Conservation (phyloP, 2,113 vertebrate genomes). For the Mustelus asterias region DNA sequence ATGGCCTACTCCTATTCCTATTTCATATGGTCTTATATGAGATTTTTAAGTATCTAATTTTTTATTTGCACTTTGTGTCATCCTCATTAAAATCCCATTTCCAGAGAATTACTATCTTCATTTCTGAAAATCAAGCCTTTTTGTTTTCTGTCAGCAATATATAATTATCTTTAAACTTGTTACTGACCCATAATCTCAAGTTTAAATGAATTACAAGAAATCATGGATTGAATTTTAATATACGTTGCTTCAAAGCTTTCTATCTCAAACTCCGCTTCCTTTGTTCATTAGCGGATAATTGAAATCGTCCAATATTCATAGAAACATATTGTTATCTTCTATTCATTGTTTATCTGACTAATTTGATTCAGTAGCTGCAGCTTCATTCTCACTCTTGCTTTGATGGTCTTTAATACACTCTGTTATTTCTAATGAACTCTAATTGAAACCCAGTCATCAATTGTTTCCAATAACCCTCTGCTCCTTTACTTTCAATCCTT, state of each 20-base stretch:
- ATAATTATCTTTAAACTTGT: neutral
- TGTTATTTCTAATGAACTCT: neutral
- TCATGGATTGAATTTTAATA: neutral
- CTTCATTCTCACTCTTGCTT: neutral
- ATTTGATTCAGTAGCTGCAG: neutral
- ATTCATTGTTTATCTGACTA: neutral
- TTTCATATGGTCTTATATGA: neutral
- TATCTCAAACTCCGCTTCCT: neutral
- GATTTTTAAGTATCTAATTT: neutral
- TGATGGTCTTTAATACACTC: neutral
- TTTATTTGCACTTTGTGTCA: neutral
- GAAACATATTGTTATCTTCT: neutral
- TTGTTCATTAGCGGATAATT: neutral
- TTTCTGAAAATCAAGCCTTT: neutral
- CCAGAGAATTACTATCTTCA: neutral
- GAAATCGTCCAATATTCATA: neutral
- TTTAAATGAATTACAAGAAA: neutral
- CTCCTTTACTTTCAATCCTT: neutral
- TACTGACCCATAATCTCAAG: neutral
- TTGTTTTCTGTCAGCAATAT: neutral
- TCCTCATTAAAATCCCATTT: neutral
- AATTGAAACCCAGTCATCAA: neutral
- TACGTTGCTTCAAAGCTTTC: neutral
- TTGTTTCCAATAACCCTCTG: neutral
- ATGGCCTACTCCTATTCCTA: too few species aligned